These are phyloP conservation scores for Globia sparganii DNA, from an alignment of 2,888 invertebrate genomes.

Conservation along the genomic window DNA sequence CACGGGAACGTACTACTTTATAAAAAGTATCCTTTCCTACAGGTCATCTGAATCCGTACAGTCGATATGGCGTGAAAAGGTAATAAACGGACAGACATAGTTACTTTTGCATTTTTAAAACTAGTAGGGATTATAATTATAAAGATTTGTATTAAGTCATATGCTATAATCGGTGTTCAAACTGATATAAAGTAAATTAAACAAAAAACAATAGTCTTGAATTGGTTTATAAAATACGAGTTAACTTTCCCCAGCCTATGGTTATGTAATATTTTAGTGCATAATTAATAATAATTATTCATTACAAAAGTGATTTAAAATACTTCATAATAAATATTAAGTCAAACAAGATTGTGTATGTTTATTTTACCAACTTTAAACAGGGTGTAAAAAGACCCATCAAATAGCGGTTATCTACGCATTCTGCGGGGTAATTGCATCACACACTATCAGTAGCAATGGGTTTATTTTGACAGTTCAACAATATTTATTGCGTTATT, in stretches of 20 bases:
- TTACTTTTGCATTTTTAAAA: neutral
- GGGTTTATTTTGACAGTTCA: too few species aligned
- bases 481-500: too few species aligned
- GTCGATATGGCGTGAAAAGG: neutral
- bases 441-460: too few species aligned
- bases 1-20: neutral
- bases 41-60: neutral
- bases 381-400: neutral
- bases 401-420: neutral
- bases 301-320: conserved; percentile 35
- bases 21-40: neutral
- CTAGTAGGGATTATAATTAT: neutral
- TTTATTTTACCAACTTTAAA: conserved; percentile 40
- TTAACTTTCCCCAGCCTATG: conserved; percentile 8
- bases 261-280: conserved; percentile 16
- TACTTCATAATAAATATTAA: conserved; percentile 61
- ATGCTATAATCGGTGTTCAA: neutral
- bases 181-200: neutral
- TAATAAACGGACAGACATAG: neutral
- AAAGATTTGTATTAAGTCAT: neutral
- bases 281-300: conserved; percentile 42
- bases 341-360: conserved; percentile 31
- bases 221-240: conserved; percentile 6
- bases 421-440: too few species aligned
- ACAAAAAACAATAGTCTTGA: neutral